A percentile compares a stretch with the other conserved stretches of the same genome.
These are phyloP conservation scores for Ichneumoninae sp. DNA, from an alignment of 2,888 invertebrate genomes.

Conservation along the genomic window DNA sequence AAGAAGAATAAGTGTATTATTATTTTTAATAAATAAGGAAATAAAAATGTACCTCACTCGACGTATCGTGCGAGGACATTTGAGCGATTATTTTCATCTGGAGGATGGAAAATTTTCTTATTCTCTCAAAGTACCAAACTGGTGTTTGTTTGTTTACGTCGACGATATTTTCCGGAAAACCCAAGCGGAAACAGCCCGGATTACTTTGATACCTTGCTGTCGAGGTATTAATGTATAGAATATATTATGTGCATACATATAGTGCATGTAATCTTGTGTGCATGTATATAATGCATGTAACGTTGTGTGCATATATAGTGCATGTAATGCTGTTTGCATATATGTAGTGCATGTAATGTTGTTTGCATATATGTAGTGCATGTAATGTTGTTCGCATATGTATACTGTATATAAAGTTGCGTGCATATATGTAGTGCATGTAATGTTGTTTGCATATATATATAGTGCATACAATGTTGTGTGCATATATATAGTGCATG, in stretches of 20 bases:
- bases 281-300: background rate
- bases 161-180: background rate
- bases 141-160: background rate
- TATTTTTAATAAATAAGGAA: background rate
- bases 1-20: background rate
- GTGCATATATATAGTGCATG: too few species aligned
- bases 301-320: background rate
- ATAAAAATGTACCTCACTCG: background rate
- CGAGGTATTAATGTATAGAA: background rate
- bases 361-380: too few species aligned
- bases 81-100: background rate
- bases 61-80: background rate
- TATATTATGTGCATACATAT: too few species aligned
- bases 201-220: background rate
- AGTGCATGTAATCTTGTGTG: too few species aligned
- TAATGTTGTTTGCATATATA: background rate
- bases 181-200: background rate
- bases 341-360: too few species aligned
- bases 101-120: background rate
- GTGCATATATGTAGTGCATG: too few species aligned
- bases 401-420: too few species aligned
- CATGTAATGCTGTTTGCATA: too few species aligned
- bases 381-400: too few species aligned
- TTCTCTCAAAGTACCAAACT: background rate
- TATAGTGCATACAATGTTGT: background rate